A percentile compares a stretch with the other conserved stretches of the same genome.
Evolutionary conservation across 2,888 invertebrate genomes (phyloP).

Genomic region (Acanthoscelides obtectus): DNA sequence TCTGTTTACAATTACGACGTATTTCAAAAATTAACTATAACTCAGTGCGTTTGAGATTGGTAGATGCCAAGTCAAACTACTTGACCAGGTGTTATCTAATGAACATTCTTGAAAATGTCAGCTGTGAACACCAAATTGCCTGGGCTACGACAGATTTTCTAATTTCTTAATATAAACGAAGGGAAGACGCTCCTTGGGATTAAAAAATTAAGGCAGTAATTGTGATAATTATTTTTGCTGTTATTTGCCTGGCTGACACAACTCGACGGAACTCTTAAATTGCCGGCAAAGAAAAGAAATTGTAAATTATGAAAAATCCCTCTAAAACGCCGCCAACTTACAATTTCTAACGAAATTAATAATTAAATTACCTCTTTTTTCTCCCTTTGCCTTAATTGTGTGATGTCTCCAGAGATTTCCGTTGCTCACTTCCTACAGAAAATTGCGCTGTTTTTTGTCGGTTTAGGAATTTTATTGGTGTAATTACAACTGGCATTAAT

Average conservation of each 20-base stretch:
- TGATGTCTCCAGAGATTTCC: neutral
- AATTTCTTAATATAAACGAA: neutral
- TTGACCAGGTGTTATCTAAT: too few species aligned
- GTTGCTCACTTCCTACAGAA: neutral
- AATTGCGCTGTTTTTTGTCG: neutral
- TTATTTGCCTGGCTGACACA: constrained; percentile 1
- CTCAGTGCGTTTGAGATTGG: too few species aligned
- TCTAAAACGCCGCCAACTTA: constrained; percentile 26
- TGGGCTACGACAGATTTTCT: neutral
- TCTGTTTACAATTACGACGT: too few species aligned
- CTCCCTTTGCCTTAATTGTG: neutral
- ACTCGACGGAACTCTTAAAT: neutral
- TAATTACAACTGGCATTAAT: neutral
- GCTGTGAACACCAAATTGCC: neutral
- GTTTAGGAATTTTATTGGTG: neutral
- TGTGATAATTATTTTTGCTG: constrained; percentile 11
- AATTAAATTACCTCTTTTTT: constrained; percentile 28
- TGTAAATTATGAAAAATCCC: constrained; percentile 25
- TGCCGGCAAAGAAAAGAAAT: constrained; percentile 3
- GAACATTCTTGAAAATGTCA: too few species aligned
- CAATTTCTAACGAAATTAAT: constrained; percentile 36
- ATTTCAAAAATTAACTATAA: too few species aligned
- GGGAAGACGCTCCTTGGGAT: neutral
- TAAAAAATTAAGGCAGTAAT: constrained; percentile 10
- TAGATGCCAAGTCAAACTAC: too few species aligned